Conservation (phyloP, 1,140 invertebrate genomes). For the Formica selysi region DNA sequence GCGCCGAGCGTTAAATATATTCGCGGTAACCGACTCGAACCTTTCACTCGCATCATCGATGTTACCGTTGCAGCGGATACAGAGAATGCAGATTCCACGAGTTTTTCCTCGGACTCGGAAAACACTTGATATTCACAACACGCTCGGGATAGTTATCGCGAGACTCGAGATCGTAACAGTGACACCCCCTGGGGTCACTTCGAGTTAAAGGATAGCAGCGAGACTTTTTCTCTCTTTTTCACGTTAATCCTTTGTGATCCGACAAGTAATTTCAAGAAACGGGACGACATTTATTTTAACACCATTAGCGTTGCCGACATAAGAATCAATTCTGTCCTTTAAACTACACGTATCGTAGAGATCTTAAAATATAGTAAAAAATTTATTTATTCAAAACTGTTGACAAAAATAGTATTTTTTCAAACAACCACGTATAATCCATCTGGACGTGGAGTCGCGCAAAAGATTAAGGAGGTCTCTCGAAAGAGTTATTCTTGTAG, state of each 20-base stretch:
- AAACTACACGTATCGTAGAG: neutral
- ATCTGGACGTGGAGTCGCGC: neutral
- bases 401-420: neutral
- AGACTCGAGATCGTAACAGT: conserved; percentile 12
- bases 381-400: neutral
- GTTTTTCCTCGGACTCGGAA: neutral
- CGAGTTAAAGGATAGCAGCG: neutral
- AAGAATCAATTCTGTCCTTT: neutral
- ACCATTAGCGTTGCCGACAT: neutral
- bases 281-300: conserved; percentile 18
- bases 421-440: neutral
- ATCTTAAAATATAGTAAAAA: neutral
- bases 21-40: conserved; percentile 31
- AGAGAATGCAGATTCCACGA: conserved; percentile 4
- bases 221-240: neutral
- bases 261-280: conserved; percentile 13
- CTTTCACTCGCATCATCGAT: conserved; percentile 15
- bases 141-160: conserved; percentile 26
- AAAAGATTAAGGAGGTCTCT: neutral
- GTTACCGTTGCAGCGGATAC: conserved; percentile 11
- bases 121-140: conserved; percentile 42
- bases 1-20: conserved; percentile 1
- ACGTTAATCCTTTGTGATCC: neutral
- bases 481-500: conserved; percentile 5
- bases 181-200: neutral